Evolutionary conservation across 2,113 vertebrate species (phyloP), one percentile per base, ranked within the genome.

Genomic region (Oncorhynchus kisutch): DNA sequence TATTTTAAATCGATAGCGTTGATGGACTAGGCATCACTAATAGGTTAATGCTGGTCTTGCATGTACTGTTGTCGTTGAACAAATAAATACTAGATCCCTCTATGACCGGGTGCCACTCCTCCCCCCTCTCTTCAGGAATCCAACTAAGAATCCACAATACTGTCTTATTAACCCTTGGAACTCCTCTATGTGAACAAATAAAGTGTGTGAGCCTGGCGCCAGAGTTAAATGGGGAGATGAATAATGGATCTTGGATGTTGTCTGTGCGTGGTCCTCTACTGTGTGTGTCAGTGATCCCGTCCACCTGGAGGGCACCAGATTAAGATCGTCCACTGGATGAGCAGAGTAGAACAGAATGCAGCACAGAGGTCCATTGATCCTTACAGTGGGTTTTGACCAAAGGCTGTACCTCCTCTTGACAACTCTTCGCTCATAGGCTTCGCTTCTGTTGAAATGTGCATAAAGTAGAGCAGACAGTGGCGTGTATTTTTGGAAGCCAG

Each of bases 261-360:
- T 18, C 18, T 60, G 59, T 20, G 59, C 2, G 3, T 60, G 59
- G 59, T 9, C 1, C 5, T 60, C 18, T 60, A 7, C 77, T 84
- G 84, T 81, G 84, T 81, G 84, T 75, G 12, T 49, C 65, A 70
- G 84, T 86, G 88, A 88, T 90, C 88, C 75, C 79, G 74, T 86
- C 85, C 88, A 89, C 88, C 88, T 85, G 85, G 84, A 87, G 86
- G 88, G 86, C 82, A 79, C 82, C 83, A 84, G 85, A 88, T 89
- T 89, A 86, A 89, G 88, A 88, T 87, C 82, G 81, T 79, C 71
- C 64, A 67, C 84, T 80, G 85, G 88, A 80, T 83, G 85, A 87
- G 84, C 85, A 83, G 85, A 87, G 73, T 80, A 77, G 82, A 25
- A 65, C 62, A 22, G 62, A 12, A 24, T 24, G n/a, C 49, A 51